Percentiles rank a stretch among this genome's conserved stretches.
Conservation (phyloP, 2,888 invertebrate species). For the Lycaena phlaeas region DNA sequence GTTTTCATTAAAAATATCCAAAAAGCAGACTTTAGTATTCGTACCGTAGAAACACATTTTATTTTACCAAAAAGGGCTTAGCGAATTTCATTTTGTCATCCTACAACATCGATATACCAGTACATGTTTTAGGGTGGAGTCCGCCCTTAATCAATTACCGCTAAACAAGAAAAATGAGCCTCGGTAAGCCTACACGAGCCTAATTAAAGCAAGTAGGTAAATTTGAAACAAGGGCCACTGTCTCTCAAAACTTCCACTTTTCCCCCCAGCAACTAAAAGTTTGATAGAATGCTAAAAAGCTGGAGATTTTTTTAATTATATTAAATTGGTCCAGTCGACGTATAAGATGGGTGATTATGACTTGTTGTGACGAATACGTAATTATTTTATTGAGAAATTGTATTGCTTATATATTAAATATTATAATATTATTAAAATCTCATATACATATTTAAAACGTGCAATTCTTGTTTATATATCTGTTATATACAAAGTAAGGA, state of each 20-base stretch:
- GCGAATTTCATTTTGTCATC: neutral
- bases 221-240: conserved; percentile 39
- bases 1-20: too few species aligned
- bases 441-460: too few species aligned
- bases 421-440: too few species aligned
- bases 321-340: neutral
- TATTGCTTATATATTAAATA: too few species aligned
- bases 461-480: too few species aligned
- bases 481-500: too few species aligned
- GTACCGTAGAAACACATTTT: too few species aligned
- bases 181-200: conserved; percentile 56
- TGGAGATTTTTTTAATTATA: neutral
- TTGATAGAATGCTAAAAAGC: neutral
- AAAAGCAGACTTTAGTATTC: too few species aligned
- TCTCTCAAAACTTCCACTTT: conserved; percentile 22
- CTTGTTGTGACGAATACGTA: neutral
- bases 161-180: conserved; percentile 69
- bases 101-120: conserved; percentile 3
- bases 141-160: conserved; percentile 66
- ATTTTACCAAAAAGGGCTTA: too few species aligned
- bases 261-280: neutral
- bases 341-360: neutral
- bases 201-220: conserved; percentile 69
- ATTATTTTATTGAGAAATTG: too few species aligned
- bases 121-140: conserved; percentile 11